Percentiles rank a stretch among this genome's conserved stretches.
These are phyloP conservation scores for Zophobas atratus DNA, from an alignment of 1,140 invertebrate genomes.

Conservation along the genomic window DNA sequence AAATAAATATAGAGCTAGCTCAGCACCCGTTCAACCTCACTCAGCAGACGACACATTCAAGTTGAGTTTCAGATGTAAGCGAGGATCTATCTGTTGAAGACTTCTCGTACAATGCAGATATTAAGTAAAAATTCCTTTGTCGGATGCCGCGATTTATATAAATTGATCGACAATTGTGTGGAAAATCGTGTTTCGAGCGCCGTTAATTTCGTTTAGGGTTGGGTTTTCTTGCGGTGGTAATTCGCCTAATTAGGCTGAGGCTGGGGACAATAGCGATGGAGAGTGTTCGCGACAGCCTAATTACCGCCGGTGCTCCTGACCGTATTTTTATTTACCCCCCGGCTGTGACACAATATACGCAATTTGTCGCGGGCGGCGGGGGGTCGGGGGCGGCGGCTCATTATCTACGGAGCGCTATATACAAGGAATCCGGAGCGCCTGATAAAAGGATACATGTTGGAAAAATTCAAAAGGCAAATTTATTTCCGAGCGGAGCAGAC, in stretches of 20 bases:
- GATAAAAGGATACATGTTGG: constrained; percentile 65
- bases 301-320: constrained; percentile 55
- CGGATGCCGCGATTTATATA: constrained; percentile 6
- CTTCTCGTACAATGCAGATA: constrained; percentile 33
- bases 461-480: constrained; percentile 66
- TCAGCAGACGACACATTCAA: no score
- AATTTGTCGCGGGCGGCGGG: constrained; percentile 59
- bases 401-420: constrained; percentile 61
- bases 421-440: constrained; percentile 52
- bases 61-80: no score
- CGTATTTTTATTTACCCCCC: constrained; percentile 66
- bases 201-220: neutral
- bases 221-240: constrained; percentile 19
- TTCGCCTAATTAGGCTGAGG: constrained; percentile 34
- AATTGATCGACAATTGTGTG: constrained; percentile 2
- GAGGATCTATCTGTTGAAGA: no score
- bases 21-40: no score
- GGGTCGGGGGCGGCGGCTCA: constrained; percentile 55
- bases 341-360: constrained; percentile 65
- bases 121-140: constrained; percentile 40
- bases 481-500: constrained; percentile 53
- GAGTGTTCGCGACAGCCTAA: constrained; percentile 64
- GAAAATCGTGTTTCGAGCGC: neutral
- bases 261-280: constrained; percentile 29
- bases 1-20: no score